These are phyloP conservation scores for Lissonota sp. DNA, from an alignment of 2,888 invertebrate genomes.

Conservation along the genomic window DNA sequence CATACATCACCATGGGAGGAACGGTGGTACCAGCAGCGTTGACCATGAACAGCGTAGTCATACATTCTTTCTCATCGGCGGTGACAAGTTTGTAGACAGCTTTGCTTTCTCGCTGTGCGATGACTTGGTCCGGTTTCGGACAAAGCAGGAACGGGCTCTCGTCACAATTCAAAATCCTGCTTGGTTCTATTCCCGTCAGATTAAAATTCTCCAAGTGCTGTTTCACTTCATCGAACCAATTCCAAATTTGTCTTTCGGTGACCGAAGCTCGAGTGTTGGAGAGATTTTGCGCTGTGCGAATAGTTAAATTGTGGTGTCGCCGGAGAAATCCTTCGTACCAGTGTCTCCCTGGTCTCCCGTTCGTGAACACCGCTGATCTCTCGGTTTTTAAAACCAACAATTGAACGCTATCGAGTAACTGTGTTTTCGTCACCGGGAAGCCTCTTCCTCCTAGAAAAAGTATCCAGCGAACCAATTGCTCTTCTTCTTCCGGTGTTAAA, in stretches of 20 bases:
- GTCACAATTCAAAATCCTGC: conserved; percentile 71
- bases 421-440: conserved; percentile 23
- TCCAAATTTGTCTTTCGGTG: conserved; percentile 38
- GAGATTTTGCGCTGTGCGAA: conserved; percentile 35
- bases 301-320: conserved; percentile 24
- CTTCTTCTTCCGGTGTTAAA: conserved; percentile 35
- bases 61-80: conserved; percentile 61
- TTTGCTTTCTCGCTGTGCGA: conserved; percentile 59
- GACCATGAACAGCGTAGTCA: conserved; percentile 61
- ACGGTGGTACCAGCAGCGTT: conserved; percentile 54
- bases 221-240: conserved; percentile 47
- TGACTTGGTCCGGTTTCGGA: conserved; percentile 69
- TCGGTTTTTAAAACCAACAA: conserved; percentile 7
- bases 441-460: conserved; percentile 21
- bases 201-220: conserved; percentile 35
- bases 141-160: conserved; percentile 69
- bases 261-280: conserved; percentile 26
- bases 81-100: conserved; percentile 69
- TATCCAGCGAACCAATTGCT: conserved; percentile 32
- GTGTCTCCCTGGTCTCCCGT: conserved; percentile 27
- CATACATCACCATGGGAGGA: conserved; percentile 63
- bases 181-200: conserved; percentile 57
- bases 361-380: conserved; percentile 6
- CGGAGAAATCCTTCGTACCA: conserved; percentile 42
- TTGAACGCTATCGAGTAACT: conserved; percentile 35